Conservation (phyloP, 2,113 vertebrate species). For the Crotalus viridis region DNA sequence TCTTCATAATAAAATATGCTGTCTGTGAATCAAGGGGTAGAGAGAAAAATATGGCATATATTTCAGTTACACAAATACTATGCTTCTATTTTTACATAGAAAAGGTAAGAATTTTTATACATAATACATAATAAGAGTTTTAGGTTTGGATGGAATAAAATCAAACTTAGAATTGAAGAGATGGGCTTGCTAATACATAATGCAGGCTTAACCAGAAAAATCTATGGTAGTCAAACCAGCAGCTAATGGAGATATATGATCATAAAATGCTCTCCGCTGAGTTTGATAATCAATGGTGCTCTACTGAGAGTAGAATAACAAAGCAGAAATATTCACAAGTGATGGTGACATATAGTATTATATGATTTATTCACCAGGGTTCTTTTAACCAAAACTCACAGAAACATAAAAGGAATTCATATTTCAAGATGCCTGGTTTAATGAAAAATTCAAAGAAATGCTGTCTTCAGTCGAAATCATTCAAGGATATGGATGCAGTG, state of each 20-base stretch:
- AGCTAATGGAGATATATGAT: constrained; percentile 99
- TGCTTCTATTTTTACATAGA: constrained; percentile 88
- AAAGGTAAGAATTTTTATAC: constrained; percentile 95
- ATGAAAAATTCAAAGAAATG: constrained; percentile 87
- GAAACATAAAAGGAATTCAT: constrained; percentile 93
- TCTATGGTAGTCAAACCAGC: constrained; percentile 96
- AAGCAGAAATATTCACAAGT: constrained; percentile 93
- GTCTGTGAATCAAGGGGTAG: constrained; percentile 84
- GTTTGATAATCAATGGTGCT: constrained; percentile 99
- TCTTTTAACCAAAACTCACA: constrained; percentile 88
- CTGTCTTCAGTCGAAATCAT: constrained; percentile 79
- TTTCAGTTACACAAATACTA: constrained; percentile 81
- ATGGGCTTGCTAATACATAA: constrained; percentile 94
- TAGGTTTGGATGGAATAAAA: constrained; percentile 77
- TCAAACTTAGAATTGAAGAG: constrained; percentile 89
- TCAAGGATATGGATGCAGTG: constrained; percentile 76
- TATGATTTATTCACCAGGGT: constrained; percentile 88
- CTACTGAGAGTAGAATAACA: constrained; percentile 93
- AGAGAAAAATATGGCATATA: constrained; percentile 78
- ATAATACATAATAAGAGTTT: constrained; percentile 95
- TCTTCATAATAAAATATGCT: constrained; percentile 96
- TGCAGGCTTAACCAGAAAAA: constrained; percentile 95
- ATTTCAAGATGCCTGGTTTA: constrained; percentile 92
- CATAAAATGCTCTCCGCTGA: constrained; percentile 95
- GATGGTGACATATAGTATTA: constrained; percentile 81